These are phyloP conservation scores for Chaitophorus viminalis DNA, from an alignment of 2,888 invertebrate species.

Conservation along the genomic window DNA sequence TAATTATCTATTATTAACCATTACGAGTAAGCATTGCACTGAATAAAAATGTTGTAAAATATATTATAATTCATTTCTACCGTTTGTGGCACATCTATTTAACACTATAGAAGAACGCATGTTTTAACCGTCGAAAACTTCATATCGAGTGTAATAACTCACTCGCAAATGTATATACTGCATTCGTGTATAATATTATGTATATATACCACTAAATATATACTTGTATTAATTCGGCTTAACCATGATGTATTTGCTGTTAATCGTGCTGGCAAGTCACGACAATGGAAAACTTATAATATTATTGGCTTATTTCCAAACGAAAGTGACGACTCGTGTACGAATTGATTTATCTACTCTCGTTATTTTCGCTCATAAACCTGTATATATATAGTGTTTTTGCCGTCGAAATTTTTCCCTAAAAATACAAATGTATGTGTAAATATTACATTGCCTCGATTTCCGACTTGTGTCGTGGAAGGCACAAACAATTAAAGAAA, in stretches of 20 bases:
- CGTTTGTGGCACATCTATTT: no score
- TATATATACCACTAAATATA: no score
- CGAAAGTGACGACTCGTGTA: conserved; percentile 34
- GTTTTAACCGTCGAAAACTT: not conserved
- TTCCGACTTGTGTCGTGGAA: not conserved
- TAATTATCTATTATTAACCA: no score
- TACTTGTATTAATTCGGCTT: not conserved
- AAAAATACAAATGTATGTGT: not conserved
- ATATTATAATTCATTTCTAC: no score
- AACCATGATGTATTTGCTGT: conserved; percentile 28
- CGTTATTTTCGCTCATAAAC: conserved; percentile 2
- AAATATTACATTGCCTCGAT: no score
- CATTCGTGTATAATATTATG: not conserved
- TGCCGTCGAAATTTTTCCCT: not conserved
- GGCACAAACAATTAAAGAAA: not conserved
- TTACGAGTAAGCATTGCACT: no score
- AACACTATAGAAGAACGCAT: not conserved
- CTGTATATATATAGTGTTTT: not conserved
- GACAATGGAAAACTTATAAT: conserved; percentile 33
- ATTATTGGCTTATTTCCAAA: conserved; percentile 39
- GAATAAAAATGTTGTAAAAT: no score
- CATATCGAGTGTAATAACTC: not conserved
- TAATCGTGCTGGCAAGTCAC: not conserved
- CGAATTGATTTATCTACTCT: conserved; percentile 6
- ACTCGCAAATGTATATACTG: not conserved